Conservation (phyloP, 2,113 vertebrate species). For the Ursus arctos region DNA sequence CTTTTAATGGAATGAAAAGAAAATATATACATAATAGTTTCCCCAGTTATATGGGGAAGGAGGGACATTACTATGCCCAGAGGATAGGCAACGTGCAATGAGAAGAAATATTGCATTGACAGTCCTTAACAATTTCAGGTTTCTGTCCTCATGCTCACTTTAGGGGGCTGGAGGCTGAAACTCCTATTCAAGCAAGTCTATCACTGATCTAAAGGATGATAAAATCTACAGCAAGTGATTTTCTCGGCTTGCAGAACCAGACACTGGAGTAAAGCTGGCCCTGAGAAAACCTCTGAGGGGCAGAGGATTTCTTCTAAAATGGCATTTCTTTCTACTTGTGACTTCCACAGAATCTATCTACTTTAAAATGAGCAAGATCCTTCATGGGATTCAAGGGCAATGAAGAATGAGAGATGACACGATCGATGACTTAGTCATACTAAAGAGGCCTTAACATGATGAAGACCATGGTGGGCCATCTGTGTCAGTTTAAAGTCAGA, state of each 20-base stretch:
- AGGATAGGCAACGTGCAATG: background rate
- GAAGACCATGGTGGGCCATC: background rate
- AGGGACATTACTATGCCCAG: background rate
- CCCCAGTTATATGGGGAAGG: background rate
- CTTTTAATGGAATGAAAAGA: slow-evolving; percentile 4
- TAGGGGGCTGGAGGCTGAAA: slow-evolving; percentile 14
- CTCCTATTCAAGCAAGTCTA: slow-evolving; percentile 15
- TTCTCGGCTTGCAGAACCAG: slow-evolving; percentile 51
- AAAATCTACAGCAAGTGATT: slow-evolving; percentile 51
- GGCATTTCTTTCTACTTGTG: background rate
- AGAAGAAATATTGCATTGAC: background rate
- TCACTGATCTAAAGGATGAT: slow-evolving; percentile 38
- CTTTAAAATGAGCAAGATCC: background rate
- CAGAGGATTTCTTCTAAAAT: slow-evolving; percentile 24
- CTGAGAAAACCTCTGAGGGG: background rate
- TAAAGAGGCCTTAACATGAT: background rate
- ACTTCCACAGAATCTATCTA: background rate
- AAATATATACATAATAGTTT: slow-evolving; percentile 6
- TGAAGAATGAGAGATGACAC: background rate
- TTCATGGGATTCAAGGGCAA: background rate
- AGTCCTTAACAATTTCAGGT: slow-evolving; percentile 40
- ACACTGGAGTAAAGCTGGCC: background rate
- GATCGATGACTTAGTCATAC: background rate
- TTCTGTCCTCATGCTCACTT: slow-evolving; percentile 20
- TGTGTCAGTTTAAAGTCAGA: background rate